Evolutionary conservation across 1,140 invertebrate species (phyloP), one percentile per base, ranked within the genome.

Genomic region (Leucophenga varia): DNA sequence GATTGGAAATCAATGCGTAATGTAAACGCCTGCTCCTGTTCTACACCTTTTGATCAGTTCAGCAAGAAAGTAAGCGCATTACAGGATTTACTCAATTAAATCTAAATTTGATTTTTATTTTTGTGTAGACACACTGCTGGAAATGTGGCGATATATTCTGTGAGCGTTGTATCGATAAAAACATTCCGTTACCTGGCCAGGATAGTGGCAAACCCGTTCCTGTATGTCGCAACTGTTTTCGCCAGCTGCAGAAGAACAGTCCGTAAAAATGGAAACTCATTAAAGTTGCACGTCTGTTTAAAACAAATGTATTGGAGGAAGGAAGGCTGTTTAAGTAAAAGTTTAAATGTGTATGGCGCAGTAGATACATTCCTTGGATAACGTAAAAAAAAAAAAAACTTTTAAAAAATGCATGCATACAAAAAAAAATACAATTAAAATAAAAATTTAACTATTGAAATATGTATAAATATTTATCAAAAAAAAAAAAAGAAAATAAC

Each of bases 61-160:
- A 93, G 88, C 63, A 87, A 88, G 79, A 96, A 96, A 86, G 93
- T 95, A 13, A 9, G 67, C 60, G 47, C 28, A 0, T 7, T 3
- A 19, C 8, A 34, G 1, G 8, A 4, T 18, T 32, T 4, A 17
- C 3, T 6, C 8, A n/a, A 42, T 6, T 1, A 8, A 3, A 18
- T 30, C 21, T 17, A 34, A 18, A 37, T 16, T 14, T 3, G 10
- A 3, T 21, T 21, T 3, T 22, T 35, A 9, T 12, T 35, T 9
- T 9, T 12, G 5, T 84, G 48, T 74, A 96, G 92, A 89, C 91
- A 70, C 92, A 97, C 75, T 97, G 94, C 77, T 94, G 91, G 87
- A 87, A 88, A 64, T 98, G 95, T 75, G 95, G 95, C 13, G 86
- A 93, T 52, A 87, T 95, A n/a, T 91, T 92, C 72, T 97, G 95